Conservation (phyloP, 2,888 invertebrate genomes). For the Hemaris fuciformis region DNA sequence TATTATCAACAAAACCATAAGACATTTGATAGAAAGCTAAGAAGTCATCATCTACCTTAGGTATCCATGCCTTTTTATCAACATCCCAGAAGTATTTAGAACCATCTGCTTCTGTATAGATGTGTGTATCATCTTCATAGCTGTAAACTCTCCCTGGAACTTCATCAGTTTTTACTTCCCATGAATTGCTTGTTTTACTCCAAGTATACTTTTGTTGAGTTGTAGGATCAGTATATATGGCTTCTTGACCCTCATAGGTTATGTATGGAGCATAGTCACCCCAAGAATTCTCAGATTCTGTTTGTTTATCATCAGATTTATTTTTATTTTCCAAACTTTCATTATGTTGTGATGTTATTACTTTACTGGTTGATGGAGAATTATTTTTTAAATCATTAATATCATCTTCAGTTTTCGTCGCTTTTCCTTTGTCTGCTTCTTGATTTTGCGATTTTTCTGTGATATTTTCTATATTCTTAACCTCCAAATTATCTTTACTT, state of each 20-base stretch:
- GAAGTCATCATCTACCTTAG: constrained; percentile 98
- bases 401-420: background rate
- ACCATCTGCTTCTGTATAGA: constrained; percentile 93
- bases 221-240: constrained; percentile 88
- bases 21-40: constrained; percentile 97
- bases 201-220: constrained; percentile 86
- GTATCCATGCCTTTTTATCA: constrained; percentile 96
- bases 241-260: constrained; percentile 85
- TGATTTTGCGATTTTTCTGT: background rate
- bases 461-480: background rate
- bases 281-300: constrained; percentile 38
- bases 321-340: constrained; percentile 9
- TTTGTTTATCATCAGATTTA: background rate
- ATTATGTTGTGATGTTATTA: background rate
- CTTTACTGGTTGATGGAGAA: background rate
- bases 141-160: constrained; percentile 79
- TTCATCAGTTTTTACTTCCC: constrained; percentile 66
- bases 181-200: constrained; percentile 76
- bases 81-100: constrained; percentile 95
- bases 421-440: background rate
- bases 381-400: background rate
- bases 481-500: background rate
- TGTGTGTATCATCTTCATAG: constrained; percentile 88
- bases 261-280: constrained; percentile 82
- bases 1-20: constrained; percentile 91